Conservation (phyloP, 2,888 invertebrate genomes). For the Linnaemya tessellans region DNA sequence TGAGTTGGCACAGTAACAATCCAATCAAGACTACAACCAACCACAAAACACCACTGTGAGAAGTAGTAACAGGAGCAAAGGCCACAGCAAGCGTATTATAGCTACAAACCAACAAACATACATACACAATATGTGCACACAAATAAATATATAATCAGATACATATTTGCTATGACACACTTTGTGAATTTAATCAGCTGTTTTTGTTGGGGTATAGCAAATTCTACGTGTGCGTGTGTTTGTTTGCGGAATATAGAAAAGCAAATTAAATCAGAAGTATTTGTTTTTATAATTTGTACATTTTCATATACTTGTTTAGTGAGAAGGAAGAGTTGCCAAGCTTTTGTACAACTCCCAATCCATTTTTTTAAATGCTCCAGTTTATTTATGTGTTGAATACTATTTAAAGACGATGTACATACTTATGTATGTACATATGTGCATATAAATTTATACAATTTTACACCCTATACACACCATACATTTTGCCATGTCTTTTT, state of each 20-base stretch:
- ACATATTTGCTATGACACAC: slow-evolving; percentile 43
- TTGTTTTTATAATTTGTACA: background rate
- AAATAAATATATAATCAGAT: background rate
- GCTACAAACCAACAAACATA: background rate
- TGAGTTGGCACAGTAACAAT: slow-evolving; percentile 69
- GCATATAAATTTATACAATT: too few species aligned
- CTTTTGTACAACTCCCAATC: too few species aligned
- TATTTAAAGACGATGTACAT: too few species aligned
- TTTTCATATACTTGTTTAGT: background rate
- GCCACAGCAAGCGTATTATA: slow-evolving; percentile 9
- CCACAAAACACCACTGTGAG: slow-evolving; percentile 71
- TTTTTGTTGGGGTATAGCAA: background rate
- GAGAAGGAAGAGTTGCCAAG: background rate
- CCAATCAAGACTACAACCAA: slow-evolving; percentile 70
- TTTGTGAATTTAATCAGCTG: slow-evolving; percentile 56
- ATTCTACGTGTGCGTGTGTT: slow-evolving; percentile 1
- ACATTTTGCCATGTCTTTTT: too few species aligned
- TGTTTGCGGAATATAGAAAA: background rate
- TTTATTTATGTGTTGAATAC: too few species aligned
- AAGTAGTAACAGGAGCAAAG: slow-evolving; percentile 65
- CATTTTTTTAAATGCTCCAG: too few species aligned
- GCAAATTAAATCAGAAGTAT: background rate
- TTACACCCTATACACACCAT: too few species aligned
- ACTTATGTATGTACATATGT: too few species aligned
- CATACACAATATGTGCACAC: background rate